phyloP scores from a whole-genome alignment of 1,140 invertebrate species.

The Magallana gigas region DNA sequence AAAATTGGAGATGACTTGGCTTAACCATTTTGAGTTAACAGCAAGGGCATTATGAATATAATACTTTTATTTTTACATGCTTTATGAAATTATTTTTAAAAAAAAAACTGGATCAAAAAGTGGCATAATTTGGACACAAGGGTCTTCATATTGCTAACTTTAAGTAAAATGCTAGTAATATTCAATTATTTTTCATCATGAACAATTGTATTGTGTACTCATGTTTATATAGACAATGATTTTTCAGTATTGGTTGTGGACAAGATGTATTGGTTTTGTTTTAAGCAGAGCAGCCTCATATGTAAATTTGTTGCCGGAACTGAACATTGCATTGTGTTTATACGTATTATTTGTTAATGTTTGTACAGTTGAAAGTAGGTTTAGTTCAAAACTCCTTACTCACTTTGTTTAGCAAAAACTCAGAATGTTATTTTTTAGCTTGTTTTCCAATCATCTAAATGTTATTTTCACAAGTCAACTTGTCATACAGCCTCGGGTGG shows the following conservation, averaged over 20 bases:
- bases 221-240: neutral
- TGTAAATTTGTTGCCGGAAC: too few species aligned
- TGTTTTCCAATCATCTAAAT: too few species aligned
- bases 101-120: neutral
- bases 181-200: neutral
- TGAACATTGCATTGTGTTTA: too few species aligned
- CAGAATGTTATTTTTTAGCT: too few species aligned
- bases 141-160: neutral
- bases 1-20: neutral
- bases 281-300: too few species aligned
- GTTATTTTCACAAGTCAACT: too few species aligned
- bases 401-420: too few species aligned
- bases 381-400: too few species aligned
- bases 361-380: too few species aligned
- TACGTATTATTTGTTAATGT: too few species aligned
- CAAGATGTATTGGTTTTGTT: neutral
- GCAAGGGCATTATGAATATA: neutral
- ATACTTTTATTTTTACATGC: neutral
- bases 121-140: neutral
- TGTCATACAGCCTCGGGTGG: too few species aligned
- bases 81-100: neutral
- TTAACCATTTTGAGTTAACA: neutral
- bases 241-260: conserved; percentile 30
- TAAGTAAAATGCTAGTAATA: neutral
- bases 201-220: neutral